Evolutionary conservation across 2,797 vertebrate species (phyloP), one percentile per base, ranked within the genome.

Genomic region (Antennarius maculatus): DNA sequence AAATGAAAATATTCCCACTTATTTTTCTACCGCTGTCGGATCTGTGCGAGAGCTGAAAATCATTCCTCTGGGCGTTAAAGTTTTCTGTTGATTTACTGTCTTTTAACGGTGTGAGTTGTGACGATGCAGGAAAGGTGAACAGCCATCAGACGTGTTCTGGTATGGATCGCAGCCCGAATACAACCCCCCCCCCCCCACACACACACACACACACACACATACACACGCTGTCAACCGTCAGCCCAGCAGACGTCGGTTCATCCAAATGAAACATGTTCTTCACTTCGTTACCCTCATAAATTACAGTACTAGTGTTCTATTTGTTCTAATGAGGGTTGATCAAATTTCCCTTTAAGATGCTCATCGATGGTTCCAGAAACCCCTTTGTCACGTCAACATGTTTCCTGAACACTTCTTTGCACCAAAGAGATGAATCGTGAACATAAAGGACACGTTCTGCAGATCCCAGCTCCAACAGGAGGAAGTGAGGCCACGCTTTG

Each of bases 21-120:
- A 70, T 79, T 84, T 83, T 74, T 75, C 58, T 52, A 56, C 73
- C 68, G 49, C 16, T 75, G 13, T 77, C 63, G 70, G 76, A 77
- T 59, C 62, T 63, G 54, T 62, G 48, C 59, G 57, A 61, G 60
- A 74, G 74, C 57, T 62, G 41, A 0, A 0, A 82, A 79, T 55
- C 80, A 80, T 87, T 86, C 76, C 78, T 72, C 58, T 66, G 54
- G 41, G 48, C 46, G 39, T 11, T 16, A 71, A 46, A 50, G 55
- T 56, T 76, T 79, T 74, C 54, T 41, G 37, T 41, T 13, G 9
- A 11, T 43, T 43, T 15, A 5, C 31, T 2, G 31, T 43, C 13
- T 6, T 41, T 41, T 41, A 11, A 11, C 14, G 11, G 12, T 62
- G 27, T 39, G 17, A 68, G 29, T 74, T 48, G 53, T 50, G 53